phyloP scores from a whole-genome alignment of 2,797 vertebrate genomes.

The Sebastes flavidus region DNA sequence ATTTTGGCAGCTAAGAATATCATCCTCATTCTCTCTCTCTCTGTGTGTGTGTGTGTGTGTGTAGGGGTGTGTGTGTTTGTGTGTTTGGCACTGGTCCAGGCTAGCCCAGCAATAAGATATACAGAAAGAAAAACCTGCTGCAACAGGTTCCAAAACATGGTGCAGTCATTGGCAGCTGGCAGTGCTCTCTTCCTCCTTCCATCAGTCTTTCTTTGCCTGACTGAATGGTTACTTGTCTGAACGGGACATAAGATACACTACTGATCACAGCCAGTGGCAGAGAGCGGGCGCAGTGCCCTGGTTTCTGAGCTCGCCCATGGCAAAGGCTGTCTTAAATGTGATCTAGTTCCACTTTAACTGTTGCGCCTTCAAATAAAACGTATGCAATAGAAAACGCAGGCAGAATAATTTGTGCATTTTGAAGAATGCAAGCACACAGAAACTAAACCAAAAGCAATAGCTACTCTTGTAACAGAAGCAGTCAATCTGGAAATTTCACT shows the following conservation, averaged over 20 bases:
- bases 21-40: constrained; percentile 41
- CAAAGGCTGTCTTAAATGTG: constrained; percentile 27
- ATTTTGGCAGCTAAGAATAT: constrained; percentile 71
- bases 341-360: constrained; percentile 28
- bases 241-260: constrained; percentile 72
- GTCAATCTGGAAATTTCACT: constrained; percentile 7
- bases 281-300: constrained; percentile 51
- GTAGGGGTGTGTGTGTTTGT: constrained; percentile 27
- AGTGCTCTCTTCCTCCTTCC: constrained; percentile 61
- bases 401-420: neutral
- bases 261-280: constrained; percentile 61
- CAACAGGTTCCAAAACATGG: constrained; percentile 79
- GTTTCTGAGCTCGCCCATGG: constrained; percentile 48
- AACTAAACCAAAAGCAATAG: neutral
- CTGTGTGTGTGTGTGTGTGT: constrained; percentile 19
- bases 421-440: neutral
- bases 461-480: neutral
- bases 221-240: constrained; percentile 69
- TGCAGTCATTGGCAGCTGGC: constrained; percentile 70
- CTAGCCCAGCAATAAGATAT: constrained; percentile 70
- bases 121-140: constrained; percentile 78
- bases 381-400: constrained; percentile 9
- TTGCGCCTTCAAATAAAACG: constrained; percentile 16
- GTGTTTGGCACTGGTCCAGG: constrained; percentile 73
- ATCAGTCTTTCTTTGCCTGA: constrained; percentile 62